Base-by-base conservation (phyloP, 2,888 invertebrate species). In the Baccha elongata region DNA sequence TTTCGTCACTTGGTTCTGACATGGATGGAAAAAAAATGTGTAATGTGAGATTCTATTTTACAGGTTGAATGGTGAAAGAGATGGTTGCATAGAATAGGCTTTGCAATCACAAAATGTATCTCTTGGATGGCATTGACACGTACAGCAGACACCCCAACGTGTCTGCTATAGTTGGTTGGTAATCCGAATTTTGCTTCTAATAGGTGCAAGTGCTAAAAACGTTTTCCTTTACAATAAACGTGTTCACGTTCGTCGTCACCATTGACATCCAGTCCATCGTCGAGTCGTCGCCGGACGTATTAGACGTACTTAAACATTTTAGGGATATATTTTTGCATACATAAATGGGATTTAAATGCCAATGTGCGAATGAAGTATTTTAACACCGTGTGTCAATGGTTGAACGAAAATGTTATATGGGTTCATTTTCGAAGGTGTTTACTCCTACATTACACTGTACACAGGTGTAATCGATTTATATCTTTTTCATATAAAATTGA, bases 1-100 rank as follows among this genome's bases (percentile, higher is more conserved):
- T 72, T 79, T 79, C 78, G 72, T 72, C 78, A 78, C 71, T 79
- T n/a, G 17, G n/a, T 44, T 60, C 19, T 44, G 44, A 17, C 23
- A 35, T 65, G 44, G 23, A 67, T 75, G 58, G 69, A 67, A 64
- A 69, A 40, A 67, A 64, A 69, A 40, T 44, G 32, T 52, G 75
- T 62, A 81, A 81, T 65, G 53, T 37, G 74, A 80, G 64, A 68
- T 62, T 53, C n/a, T n/a, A 7, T 23, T 2, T 32, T 8, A 8
- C 23, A 32, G 32, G 52, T 52, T 48, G 60, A 52, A 21, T 21
- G 21, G 23, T 32, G 42, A 26, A 50, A 17, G 44, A 50, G 40
- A 37, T 8, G 7, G 8, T n/a, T 29, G 23, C 10, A 26, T 29
- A 19, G 8, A 17, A 58, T 78, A 78, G 73, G 62, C 79, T 50